A percentile compares a stretch with the other conserved stretches of the same genome.
Conservation (phyloP, 2,113 vertebrate genomes). For the Hemiscyllium ocellatum region DNA sequence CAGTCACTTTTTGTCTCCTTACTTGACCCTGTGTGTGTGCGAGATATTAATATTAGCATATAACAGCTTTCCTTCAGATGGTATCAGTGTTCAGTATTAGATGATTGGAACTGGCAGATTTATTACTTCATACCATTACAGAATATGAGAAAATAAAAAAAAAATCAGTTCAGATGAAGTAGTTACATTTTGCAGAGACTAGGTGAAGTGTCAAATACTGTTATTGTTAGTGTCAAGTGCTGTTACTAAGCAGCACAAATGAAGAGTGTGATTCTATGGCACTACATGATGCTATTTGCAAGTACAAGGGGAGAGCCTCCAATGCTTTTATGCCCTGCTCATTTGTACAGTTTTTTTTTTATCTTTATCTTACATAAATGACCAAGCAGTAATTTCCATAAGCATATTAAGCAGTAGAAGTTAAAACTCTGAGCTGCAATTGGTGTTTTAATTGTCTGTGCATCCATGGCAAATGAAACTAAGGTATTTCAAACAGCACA, state of each 20-base stretch:
- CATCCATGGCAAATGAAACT: neutral
- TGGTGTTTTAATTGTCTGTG: neutral
- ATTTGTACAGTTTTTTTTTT: neutral
- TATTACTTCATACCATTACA: neutral
- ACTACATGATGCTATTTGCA: neutral
- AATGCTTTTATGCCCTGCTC: neutral
- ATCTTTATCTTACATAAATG: neutral
- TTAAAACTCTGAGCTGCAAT: neutral
- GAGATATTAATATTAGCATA: neutral
- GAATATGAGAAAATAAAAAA: slow-evolving; percentile 7
- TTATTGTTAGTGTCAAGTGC: slow-evolving; percentile 23
- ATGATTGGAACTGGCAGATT: slow-evolving; percentile 18
- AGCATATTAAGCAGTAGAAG: neutral
- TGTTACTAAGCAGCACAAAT: neutral
- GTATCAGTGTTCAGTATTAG: neutral
- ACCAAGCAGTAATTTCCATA: neutral
- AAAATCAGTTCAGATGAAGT: neutral
- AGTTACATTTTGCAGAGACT: neutral
- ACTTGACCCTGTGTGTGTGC: neutral
- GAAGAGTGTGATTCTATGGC: neutral
- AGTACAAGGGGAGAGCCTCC: neutral
- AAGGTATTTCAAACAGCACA: neutral
- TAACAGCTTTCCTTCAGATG: slow-evolving; percentile 9
- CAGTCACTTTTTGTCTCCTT: neutral
- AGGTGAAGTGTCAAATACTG: slow-evolving; percentile 21